These are phyloP conservation scores for Xanthorhoe spadicearia DNA, from an alignment of 2,888 invertebrate genomes.

Conservation along the genomic window DNA sequence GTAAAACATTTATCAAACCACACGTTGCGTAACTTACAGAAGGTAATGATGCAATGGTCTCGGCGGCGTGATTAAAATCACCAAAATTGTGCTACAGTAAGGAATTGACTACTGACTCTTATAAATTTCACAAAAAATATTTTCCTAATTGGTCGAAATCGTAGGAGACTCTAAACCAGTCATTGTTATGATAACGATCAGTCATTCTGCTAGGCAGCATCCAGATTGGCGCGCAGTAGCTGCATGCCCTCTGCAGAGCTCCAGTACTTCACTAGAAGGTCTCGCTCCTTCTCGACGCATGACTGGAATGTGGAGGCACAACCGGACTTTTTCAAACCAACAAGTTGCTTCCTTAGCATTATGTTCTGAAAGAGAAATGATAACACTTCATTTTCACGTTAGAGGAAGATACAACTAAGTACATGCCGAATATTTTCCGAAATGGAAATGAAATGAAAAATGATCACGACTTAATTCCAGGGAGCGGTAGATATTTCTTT, in stretches of 20 bases:
- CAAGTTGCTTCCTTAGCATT: constrained; percentile 78
- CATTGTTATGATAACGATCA: constrained; percentile 29
- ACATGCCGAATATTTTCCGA: background rate
- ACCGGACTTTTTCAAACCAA: constrained; percentile 80
- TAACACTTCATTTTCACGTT: background rate
- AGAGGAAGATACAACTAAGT: background rate
- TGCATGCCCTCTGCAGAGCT: constrained; percentile 88
- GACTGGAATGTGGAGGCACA: constrained; percentile 84
- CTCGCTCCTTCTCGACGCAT: constrained; percentile 87
- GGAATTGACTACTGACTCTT: constrained; percentile 13
- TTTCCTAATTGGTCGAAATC: constrained; percentile 36
- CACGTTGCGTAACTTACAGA: constrained; percentile 3
- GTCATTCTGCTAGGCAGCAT: constrained; percentile 31
- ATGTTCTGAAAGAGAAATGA: constrained; percentile 84
- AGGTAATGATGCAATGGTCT: constrained; percentile 13
- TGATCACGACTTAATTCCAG: too few relatives aligned
- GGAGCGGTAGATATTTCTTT: too few relatives aligned
- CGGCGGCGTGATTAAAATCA: constrained; percentile 8
- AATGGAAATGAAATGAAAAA: too few relatives aligned
- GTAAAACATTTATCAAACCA: constrained; percentile 4
- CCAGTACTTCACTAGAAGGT: constrained; percentile 90
- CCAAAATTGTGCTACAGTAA: constrained; percentile 8
- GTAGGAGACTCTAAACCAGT: constrained; percentile 25
- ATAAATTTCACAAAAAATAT: constrained; percentile 32
- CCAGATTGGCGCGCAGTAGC: constrained; percentile 52